Conservation (phyloP, 2,888 invertebrate genomes). For the Nemurella pictetii region DNA sequence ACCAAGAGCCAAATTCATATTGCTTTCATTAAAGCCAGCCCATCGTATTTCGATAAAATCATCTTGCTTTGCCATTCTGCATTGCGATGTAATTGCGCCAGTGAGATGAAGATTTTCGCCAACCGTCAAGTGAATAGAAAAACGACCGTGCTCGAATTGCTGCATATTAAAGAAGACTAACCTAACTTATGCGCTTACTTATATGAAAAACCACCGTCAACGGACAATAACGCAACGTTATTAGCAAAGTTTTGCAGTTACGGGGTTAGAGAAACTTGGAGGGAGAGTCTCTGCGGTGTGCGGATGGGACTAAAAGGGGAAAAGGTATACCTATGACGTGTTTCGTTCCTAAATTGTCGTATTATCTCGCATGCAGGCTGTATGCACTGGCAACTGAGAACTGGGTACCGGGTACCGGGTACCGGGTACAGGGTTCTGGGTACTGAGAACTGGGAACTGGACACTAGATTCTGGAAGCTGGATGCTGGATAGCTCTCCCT, state of each 20-base stretch:
- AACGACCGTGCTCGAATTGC: neutral
- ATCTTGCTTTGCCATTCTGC: neutral
- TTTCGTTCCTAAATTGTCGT: conserved; percentile 31
- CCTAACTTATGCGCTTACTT: neutral
- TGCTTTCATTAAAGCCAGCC: neutral
- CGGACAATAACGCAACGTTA: conserved; percentile 27
- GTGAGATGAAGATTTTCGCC: neutral
- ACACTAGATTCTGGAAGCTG: too few relatives aligned
- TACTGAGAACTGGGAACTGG: too few relatives aligned
- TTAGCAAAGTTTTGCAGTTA: conserved; percentile 27
- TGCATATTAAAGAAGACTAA: neutral
- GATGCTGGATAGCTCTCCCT: too few relatives aligned
- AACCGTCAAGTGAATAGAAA: neutral
- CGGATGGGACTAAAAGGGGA: conserved; percentile 28
- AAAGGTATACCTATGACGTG: conserved; percentile 28
- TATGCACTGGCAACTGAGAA: neutral
- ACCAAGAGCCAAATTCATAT: neutral
- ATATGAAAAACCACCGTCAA: conserved; percentile 27
- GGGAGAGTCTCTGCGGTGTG: conserved; percentile 19
- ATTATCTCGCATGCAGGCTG: conserved; percentile 14
- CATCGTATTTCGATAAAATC: neutral
- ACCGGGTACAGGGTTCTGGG: neutral
- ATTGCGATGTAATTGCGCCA: neutral
- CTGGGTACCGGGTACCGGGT: neutral
- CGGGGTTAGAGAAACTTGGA: conserved; percentile 19